A percentile compares a stretch with the other conserved stretches of the same genome.
These are phyloP conservation scores for Siniperca chuatsi DNA, from an alignment of 2,113 vertebrate species.

Conservation along the genomic window DNA sequence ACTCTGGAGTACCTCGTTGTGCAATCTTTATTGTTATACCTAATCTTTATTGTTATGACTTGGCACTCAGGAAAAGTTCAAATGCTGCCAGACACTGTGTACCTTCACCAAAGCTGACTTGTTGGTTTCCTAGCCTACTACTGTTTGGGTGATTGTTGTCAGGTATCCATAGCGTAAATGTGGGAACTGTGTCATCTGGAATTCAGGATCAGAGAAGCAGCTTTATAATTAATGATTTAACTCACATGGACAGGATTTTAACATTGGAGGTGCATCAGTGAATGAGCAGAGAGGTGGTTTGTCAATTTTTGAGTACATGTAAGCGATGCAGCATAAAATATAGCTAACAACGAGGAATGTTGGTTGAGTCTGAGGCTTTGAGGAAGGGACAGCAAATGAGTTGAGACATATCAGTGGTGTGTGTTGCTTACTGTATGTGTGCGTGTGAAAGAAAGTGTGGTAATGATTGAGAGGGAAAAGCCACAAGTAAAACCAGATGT, in stretches of 20 bases:
- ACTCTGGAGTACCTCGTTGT: background rate
- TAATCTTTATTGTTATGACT: background rate
- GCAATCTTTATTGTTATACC: background rate
- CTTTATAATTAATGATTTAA: background rate
- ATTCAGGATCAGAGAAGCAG: background rate
- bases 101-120: background rate
- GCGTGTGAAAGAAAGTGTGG: conserved; percentile 3
- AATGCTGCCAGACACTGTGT: background rate
- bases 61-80: background rate
- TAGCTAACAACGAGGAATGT: background rate
- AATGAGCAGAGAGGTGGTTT: background rate
- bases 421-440: background rate
- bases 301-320: background rate
- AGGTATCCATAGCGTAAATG: background rate
- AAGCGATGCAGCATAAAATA: background rate
- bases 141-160: background rate
- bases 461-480: conserved; percentile 18
- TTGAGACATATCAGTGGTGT: background rate
- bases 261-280: background rate
- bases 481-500: conserved; percentile 25
- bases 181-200: no score
- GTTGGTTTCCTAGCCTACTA: background rate
- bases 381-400: background rate
- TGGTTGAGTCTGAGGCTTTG: background rate
- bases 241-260: background rate